Evolutionary conservation across 2,888 invertebrate genomes (phyloP).

Genomic region (Oscheius onirici): DNA sequence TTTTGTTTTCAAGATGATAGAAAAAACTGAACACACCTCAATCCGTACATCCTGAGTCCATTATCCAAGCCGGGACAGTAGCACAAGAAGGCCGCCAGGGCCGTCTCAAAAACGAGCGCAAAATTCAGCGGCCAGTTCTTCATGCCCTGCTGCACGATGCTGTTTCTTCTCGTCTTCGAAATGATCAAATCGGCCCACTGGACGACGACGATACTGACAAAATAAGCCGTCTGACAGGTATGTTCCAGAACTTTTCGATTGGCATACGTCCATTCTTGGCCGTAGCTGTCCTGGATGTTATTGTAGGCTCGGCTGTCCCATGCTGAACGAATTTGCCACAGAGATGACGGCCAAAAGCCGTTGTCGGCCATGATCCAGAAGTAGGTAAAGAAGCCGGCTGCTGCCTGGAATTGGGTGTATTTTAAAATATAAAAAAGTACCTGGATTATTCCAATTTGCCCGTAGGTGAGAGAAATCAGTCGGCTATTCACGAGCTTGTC

Average conservation of each 20-base stretch:
- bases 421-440: conserved; percentile 73
- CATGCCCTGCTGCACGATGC: conserved; percentile 75
- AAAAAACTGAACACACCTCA: too few relatives aligned
- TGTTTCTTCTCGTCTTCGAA: conserved; percentile 75
- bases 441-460: conserved; percentile 99
- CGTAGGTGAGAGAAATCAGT: conserved; percentile 99
- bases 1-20: too few relatives aligned
- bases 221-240: conserved; percentile 76
- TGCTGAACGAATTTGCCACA: conserved; percentile 93
- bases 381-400: conserved; percentile 99
- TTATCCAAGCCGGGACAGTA: conserved; percentile 98
- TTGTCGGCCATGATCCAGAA: conserved; percentile 99
- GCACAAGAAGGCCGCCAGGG: conserved; percentile 91
- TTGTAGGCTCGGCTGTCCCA: conserved; percentile 99
- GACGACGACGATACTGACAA: conserved; percentile 75
- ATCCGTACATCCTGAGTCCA: conserved; percentile 94
- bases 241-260: conserved; percentile 73
- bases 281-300: conserved; percentile 96
- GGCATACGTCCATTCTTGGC: conserved; percentile 84
- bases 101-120: conserved; percentile 91
- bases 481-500: conserved; percentile 83
- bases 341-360: conserved; percentile 88
- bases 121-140: conserved; percentile 95
- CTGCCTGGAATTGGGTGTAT: conserved; percentile 77
- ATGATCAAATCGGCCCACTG: conserved; percentile 76